Conservation (phyloP, 2,113 vertebrate genomes). For the Nymphicus hollandicus region DNA sequence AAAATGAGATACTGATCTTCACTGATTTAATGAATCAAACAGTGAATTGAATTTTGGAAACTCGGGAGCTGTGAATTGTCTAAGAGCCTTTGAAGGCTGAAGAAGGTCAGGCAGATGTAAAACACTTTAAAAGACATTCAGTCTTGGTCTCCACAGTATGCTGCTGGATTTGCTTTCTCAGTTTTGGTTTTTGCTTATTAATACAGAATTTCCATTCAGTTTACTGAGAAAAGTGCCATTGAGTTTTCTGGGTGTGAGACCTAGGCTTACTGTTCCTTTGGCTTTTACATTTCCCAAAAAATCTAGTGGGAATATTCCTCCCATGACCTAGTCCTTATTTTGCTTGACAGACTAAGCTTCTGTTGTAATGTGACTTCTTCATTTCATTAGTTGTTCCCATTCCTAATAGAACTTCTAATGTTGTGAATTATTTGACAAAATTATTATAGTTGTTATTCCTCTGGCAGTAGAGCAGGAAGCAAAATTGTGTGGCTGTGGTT, state of each 20-base stretch:
- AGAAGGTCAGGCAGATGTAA: neutral
- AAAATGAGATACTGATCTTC: neutral
- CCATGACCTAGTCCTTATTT: neutral
- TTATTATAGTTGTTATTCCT: neutral
- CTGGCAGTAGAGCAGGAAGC: neutral
- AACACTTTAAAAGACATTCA: accelerated
- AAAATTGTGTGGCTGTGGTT: neutral
- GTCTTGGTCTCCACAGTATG: accelerated
- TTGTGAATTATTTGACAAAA: neutral
- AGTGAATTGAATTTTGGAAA: neutral
- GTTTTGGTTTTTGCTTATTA: neutral
- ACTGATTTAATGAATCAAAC: neutral
- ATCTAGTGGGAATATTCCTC: neutral
- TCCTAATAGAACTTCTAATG: neutral
- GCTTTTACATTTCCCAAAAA: neutral
- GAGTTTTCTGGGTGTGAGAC: neutral
- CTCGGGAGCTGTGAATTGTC: neutral
- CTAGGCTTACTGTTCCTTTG: neutral
- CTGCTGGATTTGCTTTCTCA: neutral
- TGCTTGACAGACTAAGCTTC: neutral
- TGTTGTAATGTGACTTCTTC: neutral
- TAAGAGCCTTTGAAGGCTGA: neutral
- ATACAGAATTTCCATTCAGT: neutral
- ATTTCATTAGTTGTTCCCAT: neutral
- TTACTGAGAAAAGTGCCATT: neutral